A percentile compares a stretch with the other conserved stretches of the same genome.
These are phyloP conservation scores for Meloidogyne chitwoodi DNA, from an alignment of 1,140 invertebrate species.

Conservation along the genomic window DNA sequence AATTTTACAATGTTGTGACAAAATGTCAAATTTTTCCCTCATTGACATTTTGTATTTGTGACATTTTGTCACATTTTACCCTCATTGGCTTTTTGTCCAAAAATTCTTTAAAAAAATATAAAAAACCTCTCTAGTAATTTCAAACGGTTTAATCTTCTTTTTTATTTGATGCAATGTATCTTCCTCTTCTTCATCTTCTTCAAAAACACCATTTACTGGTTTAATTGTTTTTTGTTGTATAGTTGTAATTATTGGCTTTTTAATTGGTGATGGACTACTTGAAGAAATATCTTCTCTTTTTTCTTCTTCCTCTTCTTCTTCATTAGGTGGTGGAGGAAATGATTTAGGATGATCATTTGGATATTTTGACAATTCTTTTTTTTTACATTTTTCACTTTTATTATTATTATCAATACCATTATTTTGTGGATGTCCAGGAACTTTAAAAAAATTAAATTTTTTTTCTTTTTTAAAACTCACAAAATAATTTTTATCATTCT, in stretches of 20 bases:
- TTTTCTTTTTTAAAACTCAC: too few relatives aligned
- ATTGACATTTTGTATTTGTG: neutral
- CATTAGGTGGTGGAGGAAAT: neutral
- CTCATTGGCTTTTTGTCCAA: too few relatives aligned
- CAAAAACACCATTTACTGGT: slow-evolving; percentile 43
- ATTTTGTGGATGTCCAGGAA: neutral
- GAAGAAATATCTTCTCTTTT: neutral
- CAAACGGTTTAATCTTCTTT: slow-evolving; percentile 65
- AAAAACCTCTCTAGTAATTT: slow-evolving; percentile 44
- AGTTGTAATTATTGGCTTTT: slow-evolving; percentile 67
- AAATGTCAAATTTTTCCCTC: too few relatives aligned
- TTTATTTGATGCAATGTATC: slow-evolving; percentile 69
- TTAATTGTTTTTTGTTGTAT: slow-evolving; percentile 62
- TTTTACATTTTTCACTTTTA: too few relatives aligned
- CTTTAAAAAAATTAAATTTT: too few relatives aligned
- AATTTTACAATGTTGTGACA: too few relatives aligned
- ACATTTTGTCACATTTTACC: neutral
- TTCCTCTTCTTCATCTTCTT: slow-evolving; percentile 63
- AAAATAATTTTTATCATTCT: neutral
- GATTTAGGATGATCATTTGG: neutral
- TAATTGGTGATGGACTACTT: slow-evolving; percentile 1
- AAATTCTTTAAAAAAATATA: neutral
- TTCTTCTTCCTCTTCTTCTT: neutral
- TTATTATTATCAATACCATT: neutral
- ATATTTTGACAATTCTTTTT: too few relatives aligned